phyloP scores from a whole-genome alignment of 23 tunicate species.

The Trididemnum nubilum region DNA sequence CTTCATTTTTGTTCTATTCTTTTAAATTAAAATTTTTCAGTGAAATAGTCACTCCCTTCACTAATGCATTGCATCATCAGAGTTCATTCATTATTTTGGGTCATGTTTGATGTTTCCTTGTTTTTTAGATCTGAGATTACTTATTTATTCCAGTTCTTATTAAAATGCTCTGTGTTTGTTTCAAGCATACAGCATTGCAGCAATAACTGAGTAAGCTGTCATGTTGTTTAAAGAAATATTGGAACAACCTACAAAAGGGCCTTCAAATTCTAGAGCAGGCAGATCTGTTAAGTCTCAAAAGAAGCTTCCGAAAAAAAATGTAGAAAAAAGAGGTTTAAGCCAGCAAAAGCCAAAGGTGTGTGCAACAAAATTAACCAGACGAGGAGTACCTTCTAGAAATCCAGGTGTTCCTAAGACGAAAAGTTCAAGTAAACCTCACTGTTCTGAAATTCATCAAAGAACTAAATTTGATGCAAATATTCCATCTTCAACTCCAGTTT shows the following conservation, averaged over 20 bases:
- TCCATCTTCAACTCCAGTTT: constrained; percentile 78
- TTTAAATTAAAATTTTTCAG: too few relatives aligned
- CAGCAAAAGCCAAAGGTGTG: neutral
- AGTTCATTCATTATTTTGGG: too few relatives aligned
- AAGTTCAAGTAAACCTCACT: neutral
- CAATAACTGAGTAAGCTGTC: too few relatives aligned
- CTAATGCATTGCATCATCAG: too few relatives aligned
- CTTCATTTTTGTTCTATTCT: too few relatives aligned
- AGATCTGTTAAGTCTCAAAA: neutral
- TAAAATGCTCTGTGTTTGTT: too few relatives aligned
- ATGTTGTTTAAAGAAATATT: constrained; percentile 54
- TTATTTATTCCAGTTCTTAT: too few relatives aligned
- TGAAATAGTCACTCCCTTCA: too few relatives aligned
- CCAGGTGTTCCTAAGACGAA: neutral
- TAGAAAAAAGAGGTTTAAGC: neutral
- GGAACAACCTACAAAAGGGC: constrained; percentile 35
- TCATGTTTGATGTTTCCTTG: too few relatives aligned
- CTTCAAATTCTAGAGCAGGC: neutral
- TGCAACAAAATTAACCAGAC: neutral
- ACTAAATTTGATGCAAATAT: constrained; percentile 45
- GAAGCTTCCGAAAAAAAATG: neutral
- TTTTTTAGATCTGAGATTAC: too few relatives aligned
- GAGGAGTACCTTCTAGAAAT: neutral
- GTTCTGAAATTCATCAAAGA: neutral
- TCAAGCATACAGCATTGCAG: too few relatives aligned